Evolutionary conservation across 1,140 invertebrate species (phyloP), one percentile per base, ranked within the genome.

Genomic region (Phymastichus coffea): DNA sequence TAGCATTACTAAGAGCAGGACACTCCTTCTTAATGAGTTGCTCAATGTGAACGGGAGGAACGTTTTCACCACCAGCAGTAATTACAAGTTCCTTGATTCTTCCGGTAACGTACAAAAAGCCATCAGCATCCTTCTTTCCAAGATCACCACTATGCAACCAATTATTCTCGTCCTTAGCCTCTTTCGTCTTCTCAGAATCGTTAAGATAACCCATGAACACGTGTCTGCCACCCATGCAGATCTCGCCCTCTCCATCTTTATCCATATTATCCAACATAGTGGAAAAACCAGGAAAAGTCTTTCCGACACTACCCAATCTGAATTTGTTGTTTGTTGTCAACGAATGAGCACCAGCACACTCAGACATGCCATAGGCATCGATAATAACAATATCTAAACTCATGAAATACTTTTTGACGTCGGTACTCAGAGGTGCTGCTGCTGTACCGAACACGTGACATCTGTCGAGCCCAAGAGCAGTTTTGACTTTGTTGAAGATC

Each of bases 61-160:
- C 84, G 74, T 97, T 97, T 82, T 97, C 94, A 19, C 94, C 94
- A n/a, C 94, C 94, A 37, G 93, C 92, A 4, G 94, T 97, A 56
- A 96, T 95, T 3, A 97, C 83, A 2, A 97, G 65, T 72, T 95
- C 93, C 84, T 87, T 80, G 68, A 79, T 77, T 61, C 78, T 74
- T 25, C 78, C 78, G 12, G 92, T 95, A 47, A 96, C 89, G 48
- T 86, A 88, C 0, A 95, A 67, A 69, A 87, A 88, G 19, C 87
- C 88, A 61, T 88, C 81, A 14, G 80, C 73, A 72, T 94, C 92
- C 1, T 90, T 71, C 68, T 81, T 85, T 14, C 93, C 93, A n/a
- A 94, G 73, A 75, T 97, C 93, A 1, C 93, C 93, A 2, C 87
- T 88, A 64, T 88, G 87, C 28, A 95, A 74, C 89, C 90, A 94